Evolutionary conservation across 2,113 vertebrate genomes (phyloP).

Genomic region (Pseudorectes ferrugineus): DNA sequence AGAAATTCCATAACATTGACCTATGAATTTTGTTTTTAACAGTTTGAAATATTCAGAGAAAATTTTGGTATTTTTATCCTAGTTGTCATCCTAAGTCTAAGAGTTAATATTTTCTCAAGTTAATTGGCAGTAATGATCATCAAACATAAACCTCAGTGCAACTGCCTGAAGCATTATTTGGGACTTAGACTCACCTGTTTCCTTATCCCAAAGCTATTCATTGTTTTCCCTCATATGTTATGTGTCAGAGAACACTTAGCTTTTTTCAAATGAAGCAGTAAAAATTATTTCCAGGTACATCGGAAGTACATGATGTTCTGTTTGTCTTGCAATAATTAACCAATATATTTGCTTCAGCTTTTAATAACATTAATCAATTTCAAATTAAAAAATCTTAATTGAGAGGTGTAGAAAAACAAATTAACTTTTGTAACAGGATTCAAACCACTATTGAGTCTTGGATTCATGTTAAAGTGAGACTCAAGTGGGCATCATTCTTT

Average conservation of each 20-base stretch:
- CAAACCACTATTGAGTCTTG: not conserved
- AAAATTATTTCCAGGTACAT: not conserved
- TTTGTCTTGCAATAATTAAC: not conserved
- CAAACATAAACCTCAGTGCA: not conserved
- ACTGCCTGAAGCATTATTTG: not conserved
- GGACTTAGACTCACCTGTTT: not conserved
- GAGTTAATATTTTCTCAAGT: not conserved
- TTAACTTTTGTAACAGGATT: not conserved
- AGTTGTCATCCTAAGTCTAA: not conserved
- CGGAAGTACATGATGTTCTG: not conserved
- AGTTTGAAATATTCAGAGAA: not conserved
- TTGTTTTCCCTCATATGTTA: not conserved
- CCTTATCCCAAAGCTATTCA: rapidly evolving
- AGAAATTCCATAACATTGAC: not conserved
- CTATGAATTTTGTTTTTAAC: not conserved
- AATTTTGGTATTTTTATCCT: not conserved
- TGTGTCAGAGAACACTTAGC: not conserved
- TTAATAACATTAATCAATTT: rapidly evolving
- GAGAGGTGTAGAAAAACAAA: not conserved
- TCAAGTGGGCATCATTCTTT: not conserved
- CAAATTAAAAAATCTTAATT: not conserved
- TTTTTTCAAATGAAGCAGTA: not conserved
- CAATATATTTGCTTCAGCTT: not conserved
- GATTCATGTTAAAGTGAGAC: not conserved
- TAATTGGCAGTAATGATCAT: not conserved